Evolutionary conservation across 2,113 vertebrate species (phyloP).

Genomic region (Mobula hypostoma): DNA sequence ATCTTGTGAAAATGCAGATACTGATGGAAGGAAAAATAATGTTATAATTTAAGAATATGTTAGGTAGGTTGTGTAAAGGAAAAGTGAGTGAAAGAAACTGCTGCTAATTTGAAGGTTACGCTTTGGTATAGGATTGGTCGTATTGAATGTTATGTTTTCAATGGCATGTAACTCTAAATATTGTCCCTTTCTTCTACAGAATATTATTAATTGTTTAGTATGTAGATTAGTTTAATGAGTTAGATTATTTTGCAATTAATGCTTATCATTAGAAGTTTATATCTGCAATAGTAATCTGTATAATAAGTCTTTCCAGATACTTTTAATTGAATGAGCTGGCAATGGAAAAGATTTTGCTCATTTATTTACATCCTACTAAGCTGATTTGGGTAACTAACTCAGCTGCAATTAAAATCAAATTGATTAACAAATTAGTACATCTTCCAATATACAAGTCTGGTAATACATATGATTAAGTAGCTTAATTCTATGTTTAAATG

Average conservation of each 20-base stretch:
- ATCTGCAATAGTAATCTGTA: background rate
- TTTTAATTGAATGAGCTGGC: background rate
- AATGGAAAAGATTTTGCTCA: background rate
- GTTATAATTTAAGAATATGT: background rate
- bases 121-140: background rate
- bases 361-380: background rate
- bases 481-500: too few species aligned
- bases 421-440: too few species aligned
- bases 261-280: background rate
- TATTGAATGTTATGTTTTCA: background rate
- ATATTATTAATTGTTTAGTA: background rate
- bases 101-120: background rate
- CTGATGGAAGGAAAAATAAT: too few species aligned
- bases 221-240: background rate
- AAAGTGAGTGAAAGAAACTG: background rate
- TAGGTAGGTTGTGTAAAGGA: background rate
- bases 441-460: background rate
- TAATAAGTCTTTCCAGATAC: background rate
- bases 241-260: background rate
- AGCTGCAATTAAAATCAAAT: background rate
- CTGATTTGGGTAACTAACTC: background rate
- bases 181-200: background rate
- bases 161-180: background rate
- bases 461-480: background rate
- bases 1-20: background rate